These are phyloP conservation scores for Megaceryle torquata DNA, from an alignment of 2,113 vertebrate genomes.

Conservation along the genomic window DNA sequence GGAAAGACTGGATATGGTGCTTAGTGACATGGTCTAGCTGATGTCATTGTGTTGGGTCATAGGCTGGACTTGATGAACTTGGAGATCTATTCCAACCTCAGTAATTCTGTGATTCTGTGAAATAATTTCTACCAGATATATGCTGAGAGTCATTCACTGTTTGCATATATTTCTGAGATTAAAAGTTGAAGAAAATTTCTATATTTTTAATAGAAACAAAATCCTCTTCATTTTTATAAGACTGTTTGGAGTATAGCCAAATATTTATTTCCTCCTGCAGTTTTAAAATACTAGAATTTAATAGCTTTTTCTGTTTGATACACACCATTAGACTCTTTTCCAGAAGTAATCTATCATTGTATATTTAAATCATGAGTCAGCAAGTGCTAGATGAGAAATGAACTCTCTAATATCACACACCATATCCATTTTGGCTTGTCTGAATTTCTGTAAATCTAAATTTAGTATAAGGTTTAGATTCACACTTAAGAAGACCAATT, in stretches of 20 bases:
- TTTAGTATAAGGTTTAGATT: neutral
- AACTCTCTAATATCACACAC: neutral
- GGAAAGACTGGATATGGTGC: too few species aligned
- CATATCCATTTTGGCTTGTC: neutral
- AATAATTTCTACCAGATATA: neutral
- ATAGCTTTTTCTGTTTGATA: neutral
- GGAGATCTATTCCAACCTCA: too few species aligned
- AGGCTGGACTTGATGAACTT: too few species aligned
- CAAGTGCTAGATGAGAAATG: neutral
- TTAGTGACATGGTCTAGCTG: too few species aligned
- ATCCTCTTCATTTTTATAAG: neutral
- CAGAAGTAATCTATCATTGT: neutral
- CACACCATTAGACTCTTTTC: neutral
- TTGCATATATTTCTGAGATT: neutral
- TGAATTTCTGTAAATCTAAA: neutral
- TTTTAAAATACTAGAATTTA: neutral
- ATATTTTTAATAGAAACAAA: neutral
- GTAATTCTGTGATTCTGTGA: too few species aligned
- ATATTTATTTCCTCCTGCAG: neutral
- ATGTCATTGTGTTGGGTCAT: too few species aligned
- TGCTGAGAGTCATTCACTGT: neutral
- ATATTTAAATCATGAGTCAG: conserved; percentile 24
- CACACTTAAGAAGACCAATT: neutral
- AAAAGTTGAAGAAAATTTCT: neutral
- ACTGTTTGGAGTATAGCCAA: neutral